phyloP scores from a whole-genome alignment of 2,888 invertebrate species.

The Cephus pulcher region DNA sequence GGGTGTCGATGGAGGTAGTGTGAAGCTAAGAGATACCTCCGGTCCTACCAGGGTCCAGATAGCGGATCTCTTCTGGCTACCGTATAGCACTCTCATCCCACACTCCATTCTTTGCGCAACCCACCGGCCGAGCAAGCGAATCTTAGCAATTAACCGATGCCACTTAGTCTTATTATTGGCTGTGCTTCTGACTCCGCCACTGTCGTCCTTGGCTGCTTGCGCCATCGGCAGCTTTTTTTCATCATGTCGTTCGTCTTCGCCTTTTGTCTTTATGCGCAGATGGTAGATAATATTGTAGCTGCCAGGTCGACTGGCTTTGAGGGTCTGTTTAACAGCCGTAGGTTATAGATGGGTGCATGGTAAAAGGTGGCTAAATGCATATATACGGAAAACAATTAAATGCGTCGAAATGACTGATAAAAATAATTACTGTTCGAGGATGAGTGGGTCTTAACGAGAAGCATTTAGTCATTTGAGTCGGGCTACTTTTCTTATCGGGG shows the following conservation, averaged over 20 bases:
- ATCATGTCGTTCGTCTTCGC: conserved; percentile 2
- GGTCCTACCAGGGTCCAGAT: conserved; percentile 33
- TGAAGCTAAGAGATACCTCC: conserved; percentile 36
- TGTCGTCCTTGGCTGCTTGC: conserved; percentile 8
- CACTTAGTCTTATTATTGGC: conserved; percentile 49
- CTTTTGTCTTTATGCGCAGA: neutral
- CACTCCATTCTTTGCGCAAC: conserved; percentile 27
- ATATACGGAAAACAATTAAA: no score
- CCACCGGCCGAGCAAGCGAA: conserved; percentile 41
- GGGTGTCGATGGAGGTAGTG: conserved; percentile 32
- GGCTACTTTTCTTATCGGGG: no score
- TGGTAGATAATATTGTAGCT: conserved; percentile 1
- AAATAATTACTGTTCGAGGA: no score
- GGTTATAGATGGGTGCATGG: no score
- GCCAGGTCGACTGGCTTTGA: no score
- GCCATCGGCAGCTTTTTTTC: conserved; percentile 1
- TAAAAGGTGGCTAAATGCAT: no score
- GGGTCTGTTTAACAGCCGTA: no score
- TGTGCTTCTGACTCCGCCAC: conserved; percentile 19
- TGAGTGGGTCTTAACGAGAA: no score
- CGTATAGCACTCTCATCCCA: neutral
- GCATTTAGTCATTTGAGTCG: no score
- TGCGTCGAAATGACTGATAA: no score
- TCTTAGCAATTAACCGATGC: conserved; percentile 55
- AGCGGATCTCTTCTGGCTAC: conserved; percentile 22